Conservation (phyloP, 64 coral and sea anemone species). For the Actinia equina region DNA sequence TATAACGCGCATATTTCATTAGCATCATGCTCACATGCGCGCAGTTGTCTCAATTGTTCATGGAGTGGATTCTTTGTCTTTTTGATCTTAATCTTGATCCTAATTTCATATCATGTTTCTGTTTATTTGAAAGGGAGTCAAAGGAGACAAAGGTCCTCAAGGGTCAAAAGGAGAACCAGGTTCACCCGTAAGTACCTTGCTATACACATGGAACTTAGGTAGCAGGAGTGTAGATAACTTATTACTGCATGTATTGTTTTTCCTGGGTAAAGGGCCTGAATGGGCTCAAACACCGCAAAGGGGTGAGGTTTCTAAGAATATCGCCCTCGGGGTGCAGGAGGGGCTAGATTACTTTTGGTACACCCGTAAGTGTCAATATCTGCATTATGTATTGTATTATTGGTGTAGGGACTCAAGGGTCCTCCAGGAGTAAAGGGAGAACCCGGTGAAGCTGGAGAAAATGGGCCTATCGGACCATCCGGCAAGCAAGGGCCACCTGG, state of each 20-base stretch:
- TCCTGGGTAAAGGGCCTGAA: background rate
- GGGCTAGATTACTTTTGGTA: no score
- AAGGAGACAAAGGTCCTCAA: background rate
- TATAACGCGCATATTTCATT: no score
- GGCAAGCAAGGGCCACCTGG: background rate
- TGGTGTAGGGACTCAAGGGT: background rate
- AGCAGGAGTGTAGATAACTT: background rate
- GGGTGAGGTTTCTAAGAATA: background rate
- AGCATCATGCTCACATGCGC: no score
- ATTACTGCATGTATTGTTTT: background rate
- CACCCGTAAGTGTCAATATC: no score
- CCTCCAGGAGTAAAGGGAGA: background rate
- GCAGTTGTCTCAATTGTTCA: no score
- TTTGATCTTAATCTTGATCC: background rate
- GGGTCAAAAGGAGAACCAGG: slow-evolving; percentile 11
- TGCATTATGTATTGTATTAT: no score
- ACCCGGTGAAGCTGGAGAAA: background rate
- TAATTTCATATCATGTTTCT: background rate
- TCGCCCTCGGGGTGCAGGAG: background rate
- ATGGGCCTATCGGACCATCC: background rate
- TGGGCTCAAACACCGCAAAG: background rate
- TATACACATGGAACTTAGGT: background rate
- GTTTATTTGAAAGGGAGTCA: background rate
- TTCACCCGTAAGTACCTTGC: background rate
- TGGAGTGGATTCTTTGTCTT: background rate